phyloP scores from a whole-genome alignment of 1,140 invertebrate genomes.

The Antheraea pernyi region DNA sequence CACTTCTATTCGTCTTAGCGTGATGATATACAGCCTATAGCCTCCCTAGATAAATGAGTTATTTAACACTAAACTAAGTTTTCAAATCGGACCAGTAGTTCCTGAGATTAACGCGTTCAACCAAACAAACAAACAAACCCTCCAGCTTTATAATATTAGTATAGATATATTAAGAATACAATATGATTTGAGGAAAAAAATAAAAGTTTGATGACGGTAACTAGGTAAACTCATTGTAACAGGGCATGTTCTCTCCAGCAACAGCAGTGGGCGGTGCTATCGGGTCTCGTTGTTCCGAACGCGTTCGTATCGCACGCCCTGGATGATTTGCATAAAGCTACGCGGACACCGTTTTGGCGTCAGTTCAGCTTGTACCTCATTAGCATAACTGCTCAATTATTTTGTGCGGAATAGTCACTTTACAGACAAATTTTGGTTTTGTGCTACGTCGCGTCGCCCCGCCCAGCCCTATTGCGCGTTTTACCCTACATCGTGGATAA shows the following conservation, averaged over 20 bases:
- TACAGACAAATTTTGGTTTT: conserved; percentile 66
- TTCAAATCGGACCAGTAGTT: too few relatives aligned
- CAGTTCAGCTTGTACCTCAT: conserved; percentile 65
- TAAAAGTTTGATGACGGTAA: not conserved
- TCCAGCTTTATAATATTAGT: too few relatives aligned
- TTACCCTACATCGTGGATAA: conserved; percentile 1
- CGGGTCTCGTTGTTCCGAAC: conserved; percentile 20
- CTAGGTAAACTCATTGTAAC: not conserved
- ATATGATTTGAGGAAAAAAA: too few relatives aligned
- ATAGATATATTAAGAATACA: too few relatives aligned
- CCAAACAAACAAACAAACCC: too few relatives aligned
- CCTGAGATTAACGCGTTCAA: too few relatives aligned
- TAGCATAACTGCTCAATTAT: conserved; percentile 74
- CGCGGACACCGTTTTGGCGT: conserved; percentile 61
- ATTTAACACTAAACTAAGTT: too few relatives aligned
- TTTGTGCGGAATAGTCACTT: conserved; percentile 64
- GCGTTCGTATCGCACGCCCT: conserved; percentile 25
- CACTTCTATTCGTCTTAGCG: too few relatives aligned
- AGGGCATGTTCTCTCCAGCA: not conserved
- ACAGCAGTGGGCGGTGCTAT: conserved; percentile 7
- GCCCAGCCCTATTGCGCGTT: conserved; percentile 33
- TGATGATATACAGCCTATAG: too few relatives aligned
- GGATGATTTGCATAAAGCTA: conserved; percentile 60
- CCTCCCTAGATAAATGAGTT: too few relatives aligned
- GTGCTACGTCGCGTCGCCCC: conserved; percentile 27